Percentiles rank a stretch among this genome's conserved stretches.
phyloP scores from a whole-genome alignment of 2,888 invertebrate species.

The Scelioninae gen. 1 region DNA sequence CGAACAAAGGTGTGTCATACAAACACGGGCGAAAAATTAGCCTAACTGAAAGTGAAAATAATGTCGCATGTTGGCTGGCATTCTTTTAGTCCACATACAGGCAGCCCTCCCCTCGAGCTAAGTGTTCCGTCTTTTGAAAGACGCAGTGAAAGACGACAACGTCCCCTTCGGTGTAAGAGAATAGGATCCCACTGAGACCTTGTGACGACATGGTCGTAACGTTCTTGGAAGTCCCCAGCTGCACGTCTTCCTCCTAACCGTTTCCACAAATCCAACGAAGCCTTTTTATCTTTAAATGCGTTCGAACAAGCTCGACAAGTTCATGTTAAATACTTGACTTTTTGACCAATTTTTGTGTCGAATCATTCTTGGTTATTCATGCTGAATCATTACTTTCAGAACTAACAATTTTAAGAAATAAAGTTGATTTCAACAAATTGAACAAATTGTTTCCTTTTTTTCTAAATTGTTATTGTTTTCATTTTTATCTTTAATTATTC shows the following conservation, averaged over 20 bases:
- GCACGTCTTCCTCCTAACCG: conserved; percentile 44
- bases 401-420: too few relatives aligned
- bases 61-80: conserved; percentile 24
- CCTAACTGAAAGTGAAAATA: conserved; percentile 46
- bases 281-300: conserved; percentile 31
- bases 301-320: conserved; percentile 20
- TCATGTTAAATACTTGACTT: conserved; percentile 29
- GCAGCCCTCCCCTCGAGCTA: conserved; percentile 40
- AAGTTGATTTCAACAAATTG: too few relatives aligned
- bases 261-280: conserved; percentile 45
- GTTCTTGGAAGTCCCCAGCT: conserved; percentile 55
- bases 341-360: conserved; percentile 22
- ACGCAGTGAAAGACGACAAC: conserved; percentile 43
- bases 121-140: conserved; percentile 42
- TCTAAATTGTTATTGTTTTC: not conserved
- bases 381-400: too few relatives aligned
- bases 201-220: conserved; percentile 53
- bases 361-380: not conserved
- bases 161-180: conserved; percentile 43
- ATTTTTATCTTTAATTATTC: too few relatives aligned
- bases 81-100: conserved; percentile 47
- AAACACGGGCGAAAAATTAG: conserved; percentile 29
- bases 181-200: conserved; percentile 60
- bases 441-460: not conserved
- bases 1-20: not conserved